Conservation (phyloP, 2,797 vertebrate species). For the Thunnus albacares region DNA sequence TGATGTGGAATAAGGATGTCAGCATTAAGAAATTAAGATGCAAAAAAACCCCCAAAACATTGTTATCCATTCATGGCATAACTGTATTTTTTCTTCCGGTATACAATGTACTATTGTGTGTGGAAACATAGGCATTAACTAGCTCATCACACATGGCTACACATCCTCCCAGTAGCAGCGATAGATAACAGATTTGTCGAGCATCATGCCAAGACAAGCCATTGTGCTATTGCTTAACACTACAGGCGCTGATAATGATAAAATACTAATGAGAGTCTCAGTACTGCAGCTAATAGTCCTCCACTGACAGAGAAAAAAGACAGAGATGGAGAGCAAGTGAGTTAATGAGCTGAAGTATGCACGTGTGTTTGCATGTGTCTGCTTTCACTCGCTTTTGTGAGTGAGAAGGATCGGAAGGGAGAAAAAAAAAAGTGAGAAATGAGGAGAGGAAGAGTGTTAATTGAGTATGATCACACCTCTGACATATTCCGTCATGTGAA, state of each 20-base stretch:
- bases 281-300: slow-evolving; percentile 57
- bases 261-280: slow-evolving; percentile 72
- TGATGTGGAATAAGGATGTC: slow-evolving; percentile 8
- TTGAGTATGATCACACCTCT: slow-evolving; percentile 69
- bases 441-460: slow-evolving; percentile 65
- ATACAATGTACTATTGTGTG: background rate
- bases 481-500: slow-evolving; percentile 57
- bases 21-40: background rate
- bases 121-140: slow-evolving; percentile 7
- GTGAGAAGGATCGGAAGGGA: background rate
- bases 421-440: slow-evolving; percentile 42
- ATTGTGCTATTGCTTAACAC: slow-evolving; percentile 55
- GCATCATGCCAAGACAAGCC: slow-evolving; percentile 56
- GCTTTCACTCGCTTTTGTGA: slow-evolving; percentile 11
- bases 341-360: slow-evolving; percentile 63
- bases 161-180: slow-evolving; percentile 10
- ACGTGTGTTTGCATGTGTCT: slow-evolving; percentile 52
- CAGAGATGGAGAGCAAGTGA: slow-evolving; percentile 42
- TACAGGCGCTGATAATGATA: slow-evolving; percentile 59
- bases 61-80: background rate
- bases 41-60: background rate
- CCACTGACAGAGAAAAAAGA: slow-evolving; percentile 45
- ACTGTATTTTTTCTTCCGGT: background rate
- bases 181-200: slow-evolving; percentile 48
- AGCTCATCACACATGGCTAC: slow-evolving; percentile 33